Conservation (phyloP, 2,113 vertebrate species). For the Corythaeola cristata region DNA sequence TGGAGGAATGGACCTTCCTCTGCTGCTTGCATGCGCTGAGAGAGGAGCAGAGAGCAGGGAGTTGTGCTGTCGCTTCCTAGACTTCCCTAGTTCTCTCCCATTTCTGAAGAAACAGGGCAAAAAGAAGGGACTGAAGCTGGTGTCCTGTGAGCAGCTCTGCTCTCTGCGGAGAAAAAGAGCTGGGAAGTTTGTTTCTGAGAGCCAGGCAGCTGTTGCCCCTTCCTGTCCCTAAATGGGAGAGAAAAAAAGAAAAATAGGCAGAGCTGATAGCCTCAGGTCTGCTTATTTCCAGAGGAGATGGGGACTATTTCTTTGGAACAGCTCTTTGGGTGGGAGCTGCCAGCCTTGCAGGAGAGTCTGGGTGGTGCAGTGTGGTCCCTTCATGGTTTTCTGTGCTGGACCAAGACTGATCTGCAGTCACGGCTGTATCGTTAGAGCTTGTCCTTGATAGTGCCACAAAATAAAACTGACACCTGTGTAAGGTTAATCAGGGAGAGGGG, state of each 20-base stretch:
- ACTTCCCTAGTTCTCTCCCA: accelerated
- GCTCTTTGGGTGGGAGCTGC: not conserved
- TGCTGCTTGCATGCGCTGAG: accelerated
- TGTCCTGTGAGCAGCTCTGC: not conserved
- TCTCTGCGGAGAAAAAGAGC: not conserved
- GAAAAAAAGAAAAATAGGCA: not conserved
- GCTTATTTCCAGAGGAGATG: not conserved
- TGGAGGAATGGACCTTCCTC: not conserved
- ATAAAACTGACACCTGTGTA: not conserved
- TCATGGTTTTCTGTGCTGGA: not conserved
- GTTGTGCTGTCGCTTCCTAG: not conserved
- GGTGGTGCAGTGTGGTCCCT: not conserved
- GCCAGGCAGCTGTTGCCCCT: not conserved
- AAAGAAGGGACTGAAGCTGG: not conserved
- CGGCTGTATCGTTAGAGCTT: not conserved
- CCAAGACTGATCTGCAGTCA: not conserved
- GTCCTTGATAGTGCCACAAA: not conserved
- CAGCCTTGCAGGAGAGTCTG: no score
- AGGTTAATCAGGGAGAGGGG: not conserved
- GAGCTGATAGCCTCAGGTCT: not conserved
- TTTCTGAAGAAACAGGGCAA: not conserved
- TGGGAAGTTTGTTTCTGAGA: not conserved
- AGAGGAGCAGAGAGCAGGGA: not conserved
- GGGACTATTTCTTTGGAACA: not conserved
- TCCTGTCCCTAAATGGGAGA: not conserved